Evolutionary conservation across 2,797 vertebrate genomes (phyloP).

Genomic region (Tarsius wallacei): DNA sequence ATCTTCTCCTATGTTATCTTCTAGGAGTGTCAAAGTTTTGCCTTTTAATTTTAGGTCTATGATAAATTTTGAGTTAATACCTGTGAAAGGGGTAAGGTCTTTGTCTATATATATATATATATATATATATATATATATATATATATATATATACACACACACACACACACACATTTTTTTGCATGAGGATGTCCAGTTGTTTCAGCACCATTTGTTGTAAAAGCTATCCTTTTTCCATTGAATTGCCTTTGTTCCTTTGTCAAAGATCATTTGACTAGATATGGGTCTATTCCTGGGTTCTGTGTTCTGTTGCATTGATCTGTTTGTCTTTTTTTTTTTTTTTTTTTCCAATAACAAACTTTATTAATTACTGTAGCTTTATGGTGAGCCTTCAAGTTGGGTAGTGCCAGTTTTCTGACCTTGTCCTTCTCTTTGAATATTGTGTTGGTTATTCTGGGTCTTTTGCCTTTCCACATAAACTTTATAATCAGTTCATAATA

Average conservation of each 20-base stretch:
- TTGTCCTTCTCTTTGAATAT: not conserved
- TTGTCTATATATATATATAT: not conserved
- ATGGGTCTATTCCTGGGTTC: not conserved
- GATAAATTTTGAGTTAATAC: not conserved
- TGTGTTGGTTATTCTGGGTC: not conserved
- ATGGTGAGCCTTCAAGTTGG: not conserved
- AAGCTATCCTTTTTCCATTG: not conserved
- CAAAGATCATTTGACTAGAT: not conserved
- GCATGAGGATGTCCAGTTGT: not conserved
- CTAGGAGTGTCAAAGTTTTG: not conserved
- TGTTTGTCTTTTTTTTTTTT: not conserved
- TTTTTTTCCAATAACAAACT: not conserved
- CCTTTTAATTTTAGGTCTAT: not conserved
- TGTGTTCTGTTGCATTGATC: not conserved
- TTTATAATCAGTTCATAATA: not conserved
- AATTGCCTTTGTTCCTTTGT: not conserved
- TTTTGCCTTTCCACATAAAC: constrained; percentile 1
- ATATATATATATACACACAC: too few species aligned
- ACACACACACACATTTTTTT: too few species aligned
- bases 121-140: not conserved
- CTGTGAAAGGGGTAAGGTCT: not conserved
- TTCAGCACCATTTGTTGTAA: not conserved
- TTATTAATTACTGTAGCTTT: not conserved
- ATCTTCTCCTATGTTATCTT: not conserved
- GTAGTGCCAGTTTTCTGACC: not conserved